Evolutionary conservation across 1,140 invertebrate species (phyloP).

Genomic region (Tyrophagus putrescentiae): DNA sequence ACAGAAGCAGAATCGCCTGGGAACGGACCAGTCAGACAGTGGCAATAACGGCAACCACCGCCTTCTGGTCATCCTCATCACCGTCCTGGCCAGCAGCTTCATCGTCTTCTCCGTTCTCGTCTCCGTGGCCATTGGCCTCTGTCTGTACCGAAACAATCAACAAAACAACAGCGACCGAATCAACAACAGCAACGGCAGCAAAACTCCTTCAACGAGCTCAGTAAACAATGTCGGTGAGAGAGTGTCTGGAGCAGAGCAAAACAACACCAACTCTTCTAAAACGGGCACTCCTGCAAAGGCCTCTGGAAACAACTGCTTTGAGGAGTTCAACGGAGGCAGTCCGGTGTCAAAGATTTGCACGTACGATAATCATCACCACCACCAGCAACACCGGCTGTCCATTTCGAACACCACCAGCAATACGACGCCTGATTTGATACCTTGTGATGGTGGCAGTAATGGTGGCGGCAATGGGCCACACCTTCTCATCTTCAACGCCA

Average conservation of each 20-base stretch:
- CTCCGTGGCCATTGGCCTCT: slow-evolving; percentile 6
- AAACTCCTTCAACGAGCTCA: too few relatives aligned
- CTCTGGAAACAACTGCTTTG: too few relatives aligned
- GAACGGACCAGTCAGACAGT: too few relatives aligned
- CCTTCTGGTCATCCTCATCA: not conserved
- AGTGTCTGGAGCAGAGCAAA: too few relatives aligned
- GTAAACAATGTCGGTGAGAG: too few relatives aligned
- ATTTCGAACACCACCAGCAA: not conserved
- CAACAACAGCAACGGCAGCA: not conserved
- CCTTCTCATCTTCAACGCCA: too few relatives aligned
- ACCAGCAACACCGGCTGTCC: not conserved
- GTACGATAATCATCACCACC: not conserved
- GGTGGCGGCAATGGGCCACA: not conserved
- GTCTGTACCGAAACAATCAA: not conserved
- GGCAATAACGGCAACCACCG: too few relatives aligned
- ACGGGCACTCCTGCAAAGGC: too few relatives aligned
- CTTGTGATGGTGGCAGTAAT: not conserved
- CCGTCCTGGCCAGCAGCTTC: not conserved
- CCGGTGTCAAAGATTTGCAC: too few relatives aligned
- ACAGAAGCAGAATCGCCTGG: slow-evolving; percentile 1
- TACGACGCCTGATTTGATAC: too few relatives aligned
- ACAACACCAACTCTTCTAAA: too few relatives aligned
- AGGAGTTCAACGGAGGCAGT: too few relatives aligned
- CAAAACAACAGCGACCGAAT: not conserved
- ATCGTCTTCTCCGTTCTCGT: not conserved